phyloP scores from a whole-genome alignment of 2,888 invertebrate species.

The Conistra vaccinii region DNA sequence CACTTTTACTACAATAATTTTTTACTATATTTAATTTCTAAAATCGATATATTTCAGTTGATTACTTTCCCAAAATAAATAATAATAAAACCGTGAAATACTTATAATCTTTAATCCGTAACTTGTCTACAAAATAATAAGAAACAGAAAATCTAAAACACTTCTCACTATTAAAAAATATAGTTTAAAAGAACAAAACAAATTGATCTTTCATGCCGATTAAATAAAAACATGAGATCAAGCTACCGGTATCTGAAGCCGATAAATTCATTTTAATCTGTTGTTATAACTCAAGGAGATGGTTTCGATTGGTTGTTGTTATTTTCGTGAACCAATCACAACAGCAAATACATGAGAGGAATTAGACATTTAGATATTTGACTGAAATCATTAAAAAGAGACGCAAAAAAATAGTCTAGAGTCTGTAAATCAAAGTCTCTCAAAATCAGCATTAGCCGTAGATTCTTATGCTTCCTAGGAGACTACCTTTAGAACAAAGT shows the following conservation, averaged over 20 bases:
- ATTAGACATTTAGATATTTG: too few species aligned
- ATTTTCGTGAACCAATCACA: background rate
- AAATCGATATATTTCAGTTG: background rate
- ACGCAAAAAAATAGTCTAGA: too few species aligned
- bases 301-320: background rate
- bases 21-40: background rate
- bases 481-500: too few species aligned
- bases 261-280: background rate
- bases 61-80: constrained; percentile 44
- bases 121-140: constrained; percentile 18
- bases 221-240: background rate
- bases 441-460: too few species aligned
- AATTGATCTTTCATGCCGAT: constrained; percentile 15
- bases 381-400: too few species aligned
- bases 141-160: constrained; percentile 2
- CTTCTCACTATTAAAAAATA: constrained; percentile 11
- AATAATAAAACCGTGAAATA: constrained; percentile 32
- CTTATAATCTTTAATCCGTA: constrained; percentile 15
- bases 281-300: background rate
- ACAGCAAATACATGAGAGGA: too few species aligned
- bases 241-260: background rate
- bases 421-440: too few species aligned
- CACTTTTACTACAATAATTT: background rate
- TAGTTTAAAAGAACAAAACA: constrained; percentile 10
- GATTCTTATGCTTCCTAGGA: too few species aligned